Conservation (phyloP, 2,888 invertebrate species). For the Drosophila peninsularis region DNA sequence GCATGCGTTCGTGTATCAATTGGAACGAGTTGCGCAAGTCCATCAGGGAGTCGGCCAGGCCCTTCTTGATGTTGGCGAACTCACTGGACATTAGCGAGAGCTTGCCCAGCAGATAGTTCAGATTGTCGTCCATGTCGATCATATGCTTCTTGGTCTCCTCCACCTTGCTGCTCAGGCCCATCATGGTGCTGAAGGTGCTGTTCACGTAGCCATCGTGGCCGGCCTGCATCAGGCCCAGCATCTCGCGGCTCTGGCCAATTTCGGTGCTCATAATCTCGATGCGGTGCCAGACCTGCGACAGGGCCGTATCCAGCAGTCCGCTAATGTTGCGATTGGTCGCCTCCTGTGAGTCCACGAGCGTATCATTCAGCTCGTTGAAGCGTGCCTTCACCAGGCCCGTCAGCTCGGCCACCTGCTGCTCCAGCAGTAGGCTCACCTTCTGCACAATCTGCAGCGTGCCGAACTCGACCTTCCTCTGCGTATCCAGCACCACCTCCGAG, state of each 20-base stretch:
- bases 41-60: constrained; percentile 90
- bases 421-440: constrained; percentile 90
- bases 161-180: constrained; percentile 92
- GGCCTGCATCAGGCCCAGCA: constrained; percentile 90
- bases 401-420: constrained; percentile 87
- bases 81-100: constrained; percentile 93
- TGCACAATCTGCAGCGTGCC: constrained; percentile 92
- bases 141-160: constrained; percentile 91
- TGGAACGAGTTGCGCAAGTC: constrained; percentile 89
- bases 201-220: constrained; percentile 93
- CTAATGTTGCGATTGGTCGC: constrained; percentile 90
- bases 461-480: constrained; percentile 93
- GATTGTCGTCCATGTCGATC: constrained; percentile 91
- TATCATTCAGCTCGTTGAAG: constrained; percentile 89
- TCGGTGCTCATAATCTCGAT: constrained; percentile 95
- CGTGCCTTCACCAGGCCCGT: constrained; percentile 88
- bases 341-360: constrained; percentile 90
- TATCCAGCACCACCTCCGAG: constrained; percentile 93
- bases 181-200: constrained; percentile 91
- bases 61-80: constrained; percentile 92
- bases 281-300: constrained; percentile 95
- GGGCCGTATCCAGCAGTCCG: constrained; percentile 91
- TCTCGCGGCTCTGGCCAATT: constrained; percentile 90
- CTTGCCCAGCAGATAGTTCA: constrained; percentile 92
- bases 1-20: constrained; percentile 86